Percentiles rank a stretch among this genome's conserved stretches.
Conservation (phyloP, 2,113 vertebrate species). For the Lucifuga dentata region DNA sequence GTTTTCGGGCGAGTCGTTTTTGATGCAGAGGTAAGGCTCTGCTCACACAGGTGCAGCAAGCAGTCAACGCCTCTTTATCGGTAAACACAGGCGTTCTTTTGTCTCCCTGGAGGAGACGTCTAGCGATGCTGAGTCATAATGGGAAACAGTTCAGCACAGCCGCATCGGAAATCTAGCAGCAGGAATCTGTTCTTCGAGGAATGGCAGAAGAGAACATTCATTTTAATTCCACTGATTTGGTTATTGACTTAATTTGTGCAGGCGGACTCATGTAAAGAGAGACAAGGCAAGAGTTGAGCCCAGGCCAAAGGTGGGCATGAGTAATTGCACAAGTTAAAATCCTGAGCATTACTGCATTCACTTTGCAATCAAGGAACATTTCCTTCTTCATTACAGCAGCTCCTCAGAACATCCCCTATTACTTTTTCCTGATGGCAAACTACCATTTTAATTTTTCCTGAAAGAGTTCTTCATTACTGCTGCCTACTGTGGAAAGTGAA, state of each 20-base stretch:
- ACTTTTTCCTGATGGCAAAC: conserved; percentile 30
- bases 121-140: conserved; percentile 55
- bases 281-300: conserved; percentile 30
- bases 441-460: conserved; percentile 48
- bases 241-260: conserved; percentile 49
- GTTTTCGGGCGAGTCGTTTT: conserved; percentile 50
- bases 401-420: conserved; percentile 28
- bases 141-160: conserved; percentile 13
- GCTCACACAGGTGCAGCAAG: conserved; percentile 41
- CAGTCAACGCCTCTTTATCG: conserved; percentile 46
- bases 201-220: conserved; percentile 44
- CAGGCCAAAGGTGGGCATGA: conserved; percentile 56
- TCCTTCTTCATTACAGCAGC: conserved; percentile 54
- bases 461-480: conserved; percentile 37
- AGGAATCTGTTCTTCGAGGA: conserved; percentile 22
- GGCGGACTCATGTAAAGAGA: conserved; percentile 43
- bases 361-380: conserved; percentile 39
- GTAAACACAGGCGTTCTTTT: conserved; percentile 49
- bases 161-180: conserved; percentile 20
- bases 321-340: conserved; percentile 45
- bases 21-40: conserved; percentile 46
- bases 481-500: conserved; percentile 24
- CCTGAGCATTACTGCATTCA: conserved; percentile 41
- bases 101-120: conserved; percentile 25
- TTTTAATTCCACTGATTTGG: conserved; percentile 54